phyloP scores from a whole-genome alignment of 2,888 invertebrate species.

The Pachycephus smyrnensis region DNA sequence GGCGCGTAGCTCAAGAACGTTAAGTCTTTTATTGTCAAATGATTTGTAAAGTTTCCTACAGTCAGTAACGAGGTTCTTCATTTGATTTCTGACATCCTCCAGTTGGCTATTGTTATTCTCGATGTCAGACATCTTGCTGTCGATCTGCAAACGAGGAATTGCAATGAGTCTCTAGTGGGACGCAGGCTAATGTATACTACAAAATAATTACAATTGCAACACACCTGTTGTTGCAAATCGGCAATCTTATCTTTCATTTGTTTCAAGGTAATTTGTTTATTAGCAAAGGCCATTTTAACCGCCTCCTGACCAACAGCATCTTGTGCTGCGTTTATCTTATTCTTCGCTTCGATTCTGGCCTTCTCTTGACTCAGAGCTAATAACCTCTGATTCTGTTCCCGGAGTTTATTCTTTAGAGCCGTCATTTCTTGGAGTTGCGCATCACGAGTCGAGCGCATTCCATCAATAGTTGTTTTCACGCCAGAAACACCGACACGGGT shows the following conservation, averaged over 20 bases:
- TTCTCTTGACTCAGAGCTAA: conserved; percentile 87
- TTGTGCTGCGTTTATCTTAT: conserved; percentile 69
- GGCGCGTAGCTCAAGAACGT: conserved; percentile 71
- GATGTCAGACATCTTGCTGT: conserved; percentile 82
- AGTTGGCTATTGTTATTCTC: conserved; percentile 84
- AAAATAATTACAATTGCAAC: conserved; percentile 15
- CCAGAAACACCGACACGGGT: conserved; percentile 89
- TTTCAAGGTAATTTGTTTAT: conserved; percentile 80
- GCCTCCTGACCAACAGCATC: conserved; percentile 70
- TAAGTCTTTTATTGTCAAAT: conserved; percentile 76
- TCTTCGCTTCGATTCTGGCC: conserved; percentile 81
- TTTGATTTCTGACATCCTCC: conserved; percentile 77
- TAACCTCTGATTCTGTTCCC: conserved; percentile 87
- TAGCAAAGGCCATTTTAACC: conserved; percentile 74
- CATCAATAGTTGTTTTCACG: conserved; percentile 95
- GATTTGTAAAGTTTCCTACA: conserved; percentile 76
- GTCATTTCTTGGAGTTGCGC: conserved; percentile 89
- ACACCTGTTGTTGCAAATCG: conserved; percentile 77
- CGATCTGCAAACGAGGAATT: conserved; percentile 70
- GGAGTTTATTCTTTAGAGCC: conserved; percentile 82
- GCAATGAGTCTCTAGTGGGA: too few species aligned
- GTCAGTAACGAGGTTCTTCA: conserved; percentile 76
- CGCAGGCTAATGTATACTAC: background rate
- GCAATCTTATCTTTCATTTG: conserved; percentile 79
- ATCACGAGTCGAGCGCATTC: conserved; percentile 94